These are phyloP conservation scores for Ammodytes dubius DNA, from an alignment of 2,113 vertebrate species.

Conservation along the genomic window DNA sequence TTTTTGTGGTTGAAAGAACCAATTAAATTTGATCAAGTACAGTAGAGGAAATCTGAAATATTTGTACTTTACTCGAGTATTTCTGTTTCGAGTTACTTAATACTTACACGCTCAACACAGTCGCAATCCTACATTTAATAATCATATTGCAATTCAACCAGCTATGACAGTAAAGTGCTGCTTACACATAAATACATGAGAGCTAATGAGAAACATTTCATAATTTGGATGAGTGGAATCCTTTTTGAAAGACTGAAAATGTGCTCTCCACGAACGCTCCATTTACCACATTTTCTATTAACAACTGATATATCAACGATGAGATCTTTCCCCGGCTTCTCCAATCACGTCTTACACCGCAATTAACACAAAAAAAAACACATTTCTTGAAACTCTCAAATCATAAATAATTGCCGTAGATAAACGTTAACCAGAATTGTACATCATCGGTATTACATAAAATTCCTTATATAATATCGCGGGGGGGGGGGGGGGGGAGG, in stretches of 20 bases:
- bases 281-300: constrained; percentile 15
- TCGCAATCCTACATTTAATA: no score
- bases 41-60: no score
- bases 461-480: constrained; percentile 12
- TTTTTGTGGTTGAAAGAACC: no score
- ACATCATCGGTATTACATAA: constrained; percentile 5
- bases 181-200: no score
- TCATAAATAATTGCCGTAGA: constrained; percentile 24
- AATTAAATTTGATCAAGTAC: no score
- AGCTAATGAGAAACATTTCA: background rate
- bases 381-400: constrained; percentile 11
- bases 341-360: background rate
- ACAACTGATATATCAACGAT: constrained; percentile 31
- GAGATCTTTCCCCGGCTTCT: constrained; percentile 2
- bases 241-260: background rate
- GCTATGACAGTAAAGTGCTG: no score
- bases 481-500: background rate
- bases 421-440: background rate
- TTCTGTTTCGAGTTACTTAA: no score
- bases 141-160: no score
- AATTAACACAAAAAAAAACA: constrained; percentile 9
- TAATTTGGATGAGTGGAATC: background rate
- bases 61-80: no score
- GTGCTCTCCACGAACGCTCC: background rate
- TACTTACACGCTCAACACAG: no score